Base-by-base conservation (phyloP, 2,888 invertebrate genomes). In the Meta bourneti region DNA sequence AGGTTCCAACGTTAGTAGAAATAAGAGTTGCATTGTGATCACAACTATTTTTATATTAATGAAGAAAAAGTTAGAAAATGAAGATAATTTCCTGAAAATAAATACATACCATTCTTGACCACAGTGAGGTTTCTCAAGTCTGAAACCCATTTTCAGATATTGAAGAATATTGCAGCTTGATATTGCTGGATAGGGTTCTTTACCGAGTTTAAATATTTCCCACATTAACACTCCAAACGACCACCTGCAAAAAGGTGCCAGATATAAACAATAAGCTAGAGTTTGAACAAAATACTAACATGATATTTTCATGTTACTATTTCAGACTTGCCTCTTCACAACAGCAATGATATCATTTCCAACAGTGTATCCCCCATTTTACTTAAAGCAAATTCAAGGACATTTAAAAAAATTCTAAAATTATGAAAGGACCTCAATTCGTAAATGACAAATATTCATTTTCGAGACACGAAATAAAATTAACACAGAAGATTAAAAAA, bases 161-260 rank as follows among this genome's bases (percentile, higher is more conserved):
- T 85, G 86, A 11, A 89, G 19, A 51, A 92, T 79, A 93, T 82
- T 52, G 8, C 77, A 48, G 49, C 52, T 80, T 20, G 34, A n/a
- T 7, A 82, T 61, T 34, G 49, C 70, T 5, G 78, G 75, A 69
- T 91, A 91, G 0, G 91, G 91, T 69, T 87, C 87, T 91, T 91
- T 87, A 19, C 93, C 93, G 51, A 93, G 87, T 52, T 88, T 92
- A 89, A 93, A 93, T 5, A 93, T 78, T 93, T 93, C 93, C 93
- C 93, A 93, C 85, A 93, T 78, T 11, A 93, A 75, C 1, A 93
- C 86, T 16, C 93, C 93, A 92, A 93, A 93, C 20, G 93, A 81
- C 77, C 91, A 95, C 49, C 95, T 95, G 52, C 6, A 51, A 93
- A 51, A 20, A 51, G 81, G 16, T 51, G 8, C 4, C 52, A 75